A percentile compares a stretch with the other conserved stretches of the same genome.
Evolutionary conservation across 2,797 vertebrate genomes (phyloP).

Genomic region (Pangasius djambal): DNA sequence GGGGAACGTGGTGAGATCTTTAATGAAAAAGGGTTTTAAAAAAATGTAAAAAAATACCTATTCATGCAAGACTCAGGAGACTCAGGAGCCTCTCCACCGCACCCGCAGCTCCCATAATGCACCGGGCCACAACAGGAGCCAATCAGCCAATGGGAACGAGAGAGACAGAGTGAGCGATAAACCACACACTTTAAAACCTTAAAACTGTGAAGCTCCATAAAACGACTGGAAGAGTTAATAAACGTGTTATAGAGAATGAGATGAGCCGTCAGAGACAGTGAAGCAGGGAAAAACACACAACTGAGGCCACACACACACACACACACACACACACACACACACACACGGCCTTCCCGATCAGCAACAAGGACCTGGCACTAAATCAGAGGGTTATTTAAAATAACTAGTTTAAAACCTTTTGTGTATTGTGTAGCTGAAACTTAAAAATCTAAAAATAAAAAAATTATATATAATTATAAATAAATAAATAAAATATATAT

Average conservation of each 20-base stretch:
- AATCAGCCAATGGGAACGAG: constrained; percentile 75
- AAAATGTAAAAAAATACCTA: constrained; percentile 81
- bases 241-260: neutral
- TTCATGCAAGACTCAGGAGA: constrained; percentile 84
- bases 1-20: neutral
- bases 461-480: neutral
- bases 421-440: neutral
- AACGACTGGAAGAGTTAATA: constrained; percentile 22
- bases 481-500: neutral
- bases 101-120: constrained; percentile 76
- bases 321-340: neutral
- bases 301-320: neutral
- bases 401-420: neutral
- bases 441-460: neutral
- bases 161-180: constrained; percentile 77
- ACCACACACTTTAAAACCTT: constrained; percentile 56
- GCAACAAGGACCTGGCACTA: neutral
- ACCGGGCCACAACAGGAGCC: constrained; percentile 75
- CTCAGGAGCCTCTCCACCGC: constrained; percentile 67
- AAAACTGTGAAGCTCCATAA: constrained; percentile 66
- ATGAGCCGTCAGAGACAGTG: neutral
- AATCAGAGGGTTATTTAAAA: neutral
- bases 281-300: neutral
- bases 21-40: constrained; percentile 41
- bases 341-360: neutral